Percentiles rank a stretch among this genome's conserved stretches.
Conservation (phyloP, 2,797 vertebrate species). For the Anabas testudineus region DNA sequence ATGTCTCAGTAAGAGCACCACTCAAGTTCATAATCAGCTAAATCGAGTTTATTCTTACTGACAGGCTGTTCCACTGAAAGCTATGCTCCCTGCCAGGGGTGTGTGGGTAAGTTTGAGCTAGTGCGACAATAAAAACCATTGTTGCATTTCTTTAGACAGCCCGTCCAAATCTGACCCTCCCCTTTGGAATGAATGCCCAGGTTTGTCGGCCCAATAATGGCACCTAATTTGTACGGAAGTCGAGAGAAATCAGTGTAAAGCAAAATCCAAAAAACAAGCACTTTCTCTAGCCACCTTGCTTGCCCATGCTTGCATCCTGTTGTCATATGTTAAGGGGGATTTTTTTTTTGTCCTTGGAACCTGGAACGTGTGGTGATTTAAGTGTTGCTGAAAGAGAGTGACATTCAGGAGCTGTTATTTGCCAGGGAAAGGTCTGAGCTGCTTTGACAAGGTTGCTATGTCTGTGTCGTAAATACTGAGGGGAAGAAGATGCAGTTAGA, state of each 20-base stretch:
- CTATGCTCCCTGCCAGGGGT: conserved; percentile 60
- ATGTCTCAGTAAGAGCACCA: conserved; percentile 51
- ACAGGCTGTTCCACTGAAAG: conserved; percentile 64
- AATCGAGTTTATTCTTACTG: conserved; percentile 69
- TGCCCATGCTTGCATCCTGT: conserved; percentile 48
- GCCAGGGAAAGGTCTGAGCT: conserved; percentile 63
- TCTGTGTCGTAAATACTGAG: neutral
- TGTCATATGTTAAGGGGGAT: conserved; percentile 25
- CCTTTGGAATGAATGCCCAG: conserved; percentile 41
- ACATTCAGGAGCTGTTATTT: conserved; percentile 37
- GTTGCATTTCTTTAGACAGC: conserved; percentile 77
- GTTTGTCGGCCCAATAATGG: conserved; percentile 65
- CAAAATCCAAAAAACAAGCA: conserved; percentile 28
- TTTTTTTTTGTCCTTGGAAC: conserved; percentile 38
- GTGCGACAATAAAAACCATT: conserved; percentile 77
- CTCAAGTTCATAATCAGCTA: conserved; percentile 69
- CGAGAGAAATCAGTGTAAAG: conserved; percentile 56
- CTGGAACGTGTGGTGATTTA: conserved; percentile 45
- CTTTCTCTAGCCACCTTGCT: conserved; percentile 41
- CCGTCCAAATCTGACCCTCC: conserved; percentile 61
- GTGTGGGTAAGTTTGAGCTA: conserved; percentile 69
- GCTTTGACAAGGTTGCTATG: conserved; percentile 32
- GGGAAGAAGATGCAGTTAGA: conserved; percentile 37
- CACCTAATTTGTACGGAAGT: conserved; percentile 75
- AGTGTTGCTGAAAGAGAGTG: conserved; percentile 55